Percentiles rank a stretch among this genome's conserved stretches.
phyloP scores from a whole-genome alignment of 2,797 vertebrate species.

The Rhabdophis nuchalis region DNA sequence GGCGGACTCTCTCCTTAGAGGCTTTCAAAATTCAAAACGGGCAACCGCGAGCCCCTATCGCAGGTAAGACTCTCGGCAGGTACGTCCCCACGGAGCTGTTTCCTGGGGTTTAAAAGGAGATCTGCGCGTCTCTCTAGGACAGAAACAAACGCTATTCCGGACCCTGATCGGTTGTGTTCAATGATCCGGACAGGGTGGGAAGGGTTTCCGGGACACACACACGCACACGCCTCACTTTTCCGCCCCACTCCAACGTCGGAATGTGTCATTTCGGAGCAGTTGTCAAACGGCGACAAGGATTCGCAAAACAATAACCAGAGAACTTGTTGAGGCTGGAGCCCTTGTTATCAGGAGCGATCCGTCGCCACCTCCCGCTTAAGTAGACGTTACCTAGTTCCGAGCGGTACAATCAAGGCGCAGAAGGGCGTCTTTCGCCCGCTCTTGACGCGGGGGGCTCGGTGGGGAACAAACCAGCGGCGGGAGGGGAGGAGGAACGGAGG shows the following conservation, averaged over 20 bases:
- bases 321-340: not conserved
- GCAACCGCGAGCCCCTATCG: not conserved
- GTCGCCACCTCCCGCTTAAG: conserved; percentile 38
- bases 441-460: conserved; percentile 43
- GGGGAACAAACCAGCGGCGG: no score
- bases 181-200: no score
- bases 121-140: not conserved
- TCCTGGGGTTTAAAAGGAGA: not conserved
- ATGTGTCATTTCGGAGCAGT: not conserved
- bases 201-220: not conserved
- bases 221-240: no score
- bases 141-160: not conserved
- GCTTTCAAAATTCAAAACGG: no score
- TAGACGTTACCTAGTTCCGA: conserved; percentile 6
- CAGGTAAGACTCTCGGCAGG: not conserved
- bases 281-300: not conserved
- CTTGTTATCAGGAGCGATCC: conserved; percentile 27
- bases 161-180: not conserved
- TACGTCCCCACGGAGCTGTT: not conserved
- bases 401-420: conserved; percentile 9
- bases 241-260: not conserved
- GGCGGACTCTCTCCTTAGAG: not conserved
- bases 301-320: not conserved
- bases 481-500: no score
- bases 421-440: conserved; percentile 30